Conservation (phyloP, 2,113 vertebrate species). For the Pseudopodoces humilis region DNA sequence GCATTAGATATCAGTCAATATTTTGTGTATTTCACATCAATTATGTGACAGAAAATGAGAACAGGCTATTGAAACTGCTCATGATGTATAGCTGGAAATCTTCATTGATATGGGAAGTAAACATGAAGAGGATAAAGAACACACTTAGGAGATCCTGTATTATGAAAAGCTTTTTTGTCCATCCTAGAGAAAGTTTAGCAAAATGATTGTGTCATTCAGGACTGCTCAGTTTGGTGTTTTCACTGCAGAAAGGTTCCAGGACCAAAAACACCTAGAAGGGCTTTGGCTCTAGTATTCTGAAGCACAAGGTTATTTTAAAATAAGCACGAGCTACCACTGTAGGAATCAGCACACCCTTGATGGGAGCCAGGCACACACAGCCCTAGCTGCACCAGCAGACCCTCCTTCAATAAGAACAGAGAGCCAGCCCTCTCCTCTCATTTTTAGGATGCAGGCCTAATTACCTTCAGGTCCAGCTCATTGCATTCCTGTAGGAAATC, state of each 20-base stretch:
- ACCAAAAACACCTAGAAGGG: not conserved
- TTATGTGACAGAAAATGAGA: not conserved
- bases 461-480: not conserved
- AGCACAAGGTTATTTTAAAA: not conserved
- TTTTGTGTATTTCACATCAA: not conserved
- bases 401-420: fast-evolving
- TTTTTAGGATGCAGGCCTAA: not conserved
- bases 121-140: not conserved
- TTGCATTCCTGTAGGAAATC: not conserved
- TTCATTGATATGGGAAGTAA: not conserved
- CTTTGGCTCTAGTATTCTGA: not conserved
- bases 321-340: not conserved
- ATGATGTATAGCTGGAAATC: not conserved
- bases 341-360: not conserved
- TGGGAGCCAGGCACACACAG: not conserved
- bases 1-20: not conserved
- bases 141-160: not conserved
- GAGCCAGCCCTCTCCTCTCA: not conserved
- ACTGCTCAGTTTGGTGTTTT: not conserved
- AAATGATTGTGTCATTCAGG: not conserved
- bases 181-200: not conserved
- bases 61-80: not conserved
- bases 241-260: not conserved
- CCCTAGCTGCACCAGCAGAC: not conserved
- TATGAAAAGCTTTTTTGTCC: not conserved